Percentiles rank a stretch among this genome's conserved stretches.
phyloP scores from a whole-genome alignment of 1,140 invertebrate species.

The Drosophila hydei region DNA sequence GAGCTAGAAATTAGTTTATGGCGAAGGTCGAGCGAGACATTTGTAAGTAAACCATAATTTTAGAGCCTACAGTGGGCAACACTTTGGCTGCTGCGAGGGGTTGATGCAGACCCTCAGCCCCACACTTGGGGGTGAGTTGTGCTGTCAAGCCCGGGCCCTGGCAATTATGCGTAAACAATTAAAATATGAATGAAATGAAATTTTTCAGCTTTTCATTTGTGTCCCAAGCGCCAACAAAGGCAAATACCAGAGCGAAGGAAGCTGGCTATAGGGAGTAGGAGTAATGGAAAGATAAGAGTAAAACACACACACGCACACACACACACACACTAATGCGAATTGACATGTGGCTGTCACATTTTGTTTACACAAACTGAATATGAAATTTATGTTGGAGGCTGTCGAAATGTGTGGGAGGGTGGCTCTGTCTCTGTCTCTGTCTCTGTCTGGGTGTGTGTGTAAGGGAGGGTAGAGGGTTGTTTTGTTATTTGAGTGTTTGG shows the following conservation, averaged over 20 bases:
- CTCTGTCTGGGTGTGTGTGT: not conserved
- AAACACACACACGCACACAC: not conserved
- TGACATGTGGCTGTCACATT: conserved; percentile 68
- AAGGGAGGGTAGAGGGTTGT: not conserved
- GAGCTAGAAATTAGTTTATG: conserved; percentile 77
- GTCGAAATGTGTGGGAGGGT: not conserved
- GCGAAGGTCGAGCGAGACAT: conserved; percentile 56
- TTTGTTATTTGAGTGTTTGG: not conserved
- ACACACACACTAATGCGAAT: conserved; percentile 40
- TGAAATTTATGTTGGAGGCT: conserved; percentile 52
- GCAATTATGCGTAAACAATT: conserved; percentile 64
- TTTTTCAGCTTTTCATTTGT: conserved; percentile 57
- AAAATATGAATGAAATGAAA: conserved; percentile 64
- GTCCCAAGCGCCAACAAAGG: conserved; percentile 44
- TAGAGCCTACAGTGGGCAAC: conserved; percentile 20
- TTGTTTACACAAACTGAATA: conserved; percentile 72
- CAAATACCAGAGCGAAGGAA: conserved; percentile 19
- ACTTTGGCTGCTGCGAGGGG: conserved; percentile 24
- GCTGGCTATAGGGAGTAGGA: not conserved
- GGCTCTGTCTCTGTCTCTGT: too few species aligned
- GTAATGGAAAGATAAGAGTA: conserved; percentile 7
- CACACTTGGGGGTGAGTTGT: not conserved
- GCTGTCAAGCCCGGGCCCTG: not conserved
- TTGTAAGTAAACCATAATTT: conserved; percentile 11
- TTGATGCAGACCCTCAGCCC: not conserved